Evolutionary conservation across 2,797 vertebrate genomes (phyloP), one percentile per base, ranked within the genome.

Genomic region (Eulemur coronatus): DNA sequence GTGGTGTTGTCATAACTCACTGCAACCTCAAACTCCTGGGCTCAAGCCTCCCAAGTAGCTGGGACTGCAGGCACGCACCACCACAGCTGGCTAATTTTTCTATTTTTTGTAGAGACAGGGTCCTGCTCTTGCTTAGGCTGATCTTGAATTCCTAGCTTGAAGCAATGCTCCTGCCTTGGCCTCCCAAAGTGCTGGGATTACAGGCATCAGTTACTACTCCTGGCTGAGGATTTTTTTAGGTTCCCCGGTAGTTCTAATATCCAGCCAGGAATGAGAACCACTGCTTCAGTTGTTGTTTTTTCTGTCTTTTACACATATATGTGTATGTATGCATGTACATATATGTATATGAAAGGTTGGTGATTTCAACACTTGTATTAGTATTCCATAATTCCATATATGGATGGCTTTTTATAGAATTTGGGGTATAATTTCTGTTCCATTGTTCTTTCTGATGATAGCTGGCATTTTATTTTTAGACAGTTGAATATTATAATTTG

Each of bases 391-490:
- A 65, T 93, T 95, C 87, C 84, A 86, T 82, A 67, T 91, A 92
- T 80, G 70, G 87, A 87, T 91, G 82, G 33, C 79, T 95, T 96
- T 97, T 93, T 93, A 88, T 91, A 96, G 93, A 72, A 65, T 79
- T 82, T 92, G 86, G 43, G 52, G 55, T 95, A 57, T 82, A 94
- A 92, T 92, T 95, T 93, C 30, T 94, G 63, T 96, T 96, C 85
- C 94, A 65, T 97, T 97, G 72, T 94, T 94, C 93, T 93, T 97
- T 95, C 59, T 91, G 86, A 85, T 97, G 67, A 86, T 94, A 95
- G 80, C 30, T 95, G 80, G 79, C 79, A 89, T 93, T 95, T 97
- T 97, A 96, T 96, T 97, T 98, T 98, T 97, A 96, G 85, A 52
- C 82, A 86, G n/a, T 89, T 84, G 89, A 92, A 94, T 93, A 87